A percentile compares a stretch with the other conserved stretches of the same genome.
Conservation (phyloP, 1,140 invertebrate species). For the Aphis craccivora region DNA sequence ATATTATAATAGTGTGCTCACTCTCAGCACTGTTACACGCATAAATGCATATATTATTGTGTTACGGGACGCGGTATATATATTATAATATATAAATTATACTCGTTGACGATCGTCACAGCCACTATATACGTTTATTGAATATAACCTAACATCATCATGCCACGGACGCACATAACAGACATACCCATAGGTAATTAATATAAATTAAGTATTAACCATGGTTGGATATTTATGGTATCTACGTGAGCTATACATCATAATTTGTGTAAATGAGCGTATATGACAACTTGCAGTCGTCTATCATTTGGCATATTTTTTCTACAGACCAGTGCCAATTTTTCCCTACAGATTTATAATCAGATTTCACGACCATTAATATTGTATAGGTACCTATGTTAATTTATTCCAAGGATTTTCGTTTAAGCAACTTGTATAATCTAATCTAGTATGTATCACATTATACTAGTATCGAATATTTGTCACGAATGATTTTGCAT, state of each 20-base stretch:
- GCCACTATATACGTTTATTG: not conserved
- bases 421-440: not conserved
- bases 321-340: not conserved
- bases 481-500: not conserved
- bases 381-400: not conserved
- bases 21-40: not conserved
- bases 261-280: not conserved
- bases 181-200: slow-evolving; percentile 7
- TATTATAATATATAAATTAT: not conserved
- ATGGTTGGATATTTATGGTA: slow-evolving; percentile 5
- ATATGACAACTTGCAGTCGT: not conserved
- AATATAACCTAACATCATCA: not conserved
- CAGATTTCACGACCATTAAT: not conserved
- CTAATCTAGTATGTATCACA: not conserved
- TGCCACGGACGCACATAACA: not conserved
- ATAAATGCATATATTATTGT: slow-evolving; percentile 18
- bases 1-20: not conserved
- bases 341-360: not conserved
- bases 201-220: not conserved
- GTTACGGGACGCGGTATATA: not conserved
- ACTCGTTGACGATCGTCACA: not conserved
- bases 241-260: not conserved
- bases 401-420: not conserved
- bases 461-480: not conserved
- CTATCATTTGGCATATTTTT: not conserved